Evolutionary conservation across 2,888 invertebrate species (phyloP).

Genomic region (Cenopis cana): DNA sequence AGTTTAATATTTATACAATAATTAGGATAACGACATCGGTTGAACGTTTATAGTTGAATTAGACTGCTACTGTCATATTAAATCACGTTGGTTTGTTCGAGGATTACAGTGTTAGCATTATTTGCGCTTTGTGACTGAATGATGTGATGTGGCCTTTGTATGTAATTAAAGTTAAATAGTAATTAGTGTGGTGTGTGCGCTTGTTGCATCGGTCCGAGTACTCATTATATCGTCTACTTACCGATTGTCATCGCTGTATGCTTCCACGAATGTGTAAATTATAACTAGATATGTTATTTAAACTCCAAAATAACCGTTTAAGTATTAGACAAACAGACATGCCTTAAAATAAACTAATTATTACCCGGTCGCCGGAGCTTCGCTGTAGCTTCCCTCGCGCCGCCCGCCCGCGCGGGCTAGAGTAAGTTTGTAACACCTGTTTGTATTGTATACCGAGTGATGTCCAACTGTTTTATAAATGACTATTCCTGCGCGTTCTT

Average conservation of each 20-base stretch:
- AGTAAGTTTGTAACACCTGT: conserved; percentile 39
- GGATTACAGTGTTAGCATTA: conserved; percentile 66
- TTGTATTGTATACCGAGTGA: conserved; percentile 70
- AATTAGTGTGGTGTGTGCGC: conserved; percentile 76
- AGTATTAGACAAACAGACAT: conserved; percentile 71
- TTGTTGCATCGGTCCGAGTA: conserved; percentile 77
- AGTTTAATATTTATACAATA: conserved; percentile 69
- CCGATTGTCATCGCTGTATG: conserved; percentile 66
- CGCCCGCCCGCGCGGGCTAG: conserved; percentile 14
- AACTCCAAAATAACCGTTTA: conserved; percentile 71
- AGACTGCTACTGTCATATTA: conserved; percentile 39
- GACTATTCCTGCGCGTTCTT: conserved; percentile 80
- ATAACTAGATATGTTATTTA: conserved; percentile 57
- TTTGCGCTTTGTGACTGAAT: conserved; percentile 84
- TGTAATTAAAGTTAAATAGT: conserved; percentile 74
- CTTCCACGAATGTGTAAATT: conserved; percentile 75
- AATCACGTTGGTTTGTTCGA: conserved; percentile 64
- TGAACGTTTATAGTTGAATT: conserved; percentile 65
- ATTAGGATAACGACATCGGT: conserved; percentile 67
- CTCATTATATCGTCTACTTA: conserved; percentile 68
- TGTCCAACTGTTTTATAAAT: conserved; percentile 77
- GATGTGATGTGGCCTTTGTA: conserved; percentile 85
- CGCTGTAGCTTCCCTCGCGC: conserved; percentile 23
- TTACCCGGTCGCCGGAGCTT: conserved; percentile 35
- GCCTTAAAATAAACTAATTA: conserved; percentile 66